phyloP scores from a whole-genome alignment of 2,113 vertebrate genomes.

The Hystrix brachyura region DNA sequence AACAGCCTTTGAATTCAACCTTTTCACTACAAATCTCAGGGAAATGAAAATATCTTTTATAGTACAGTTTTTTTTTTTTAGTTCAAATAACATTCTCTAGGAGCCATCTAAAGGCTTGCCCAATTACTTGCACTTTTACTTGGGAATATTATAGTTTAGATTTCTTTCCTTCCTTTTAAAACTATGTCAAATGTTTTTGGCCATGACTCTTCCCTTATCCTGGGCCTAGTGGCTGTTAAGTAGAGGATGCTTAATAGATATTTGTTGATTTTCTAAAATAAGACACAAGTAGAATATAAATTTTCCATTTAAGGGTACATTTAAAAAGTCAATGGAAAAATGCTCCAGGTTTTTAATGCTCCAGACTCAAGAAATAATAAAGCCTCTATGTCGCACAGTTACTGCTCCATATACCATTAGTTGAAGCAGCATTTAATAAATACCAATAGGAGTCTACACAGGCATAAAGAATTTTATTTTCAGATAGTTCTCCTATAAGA shows the following conservation, averaged over 20 bases:
- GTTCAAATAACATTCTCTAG: slow-evolving; percentile 61
- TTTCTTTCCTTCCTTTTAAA: slow-evolving; percentile 61
- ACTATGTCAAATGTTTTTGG: slow-evolving; percentile 35
- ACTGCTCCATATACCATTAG: slow-evolving; percentile 49
- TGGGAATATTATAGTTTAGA: slow-evolving; percentile 61
- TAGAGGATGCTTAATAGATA: not conserved
- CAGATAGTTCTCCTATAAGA: slow-evolving; percentile 21
- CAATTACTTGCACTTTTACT: slow-evolving; percentile 69
- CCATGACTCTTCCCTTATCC: slow-evolving; percentile 26
- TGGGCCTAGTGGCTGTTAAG: not conserved
- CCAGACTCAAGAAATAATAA: slow-evolving; percentile 61
- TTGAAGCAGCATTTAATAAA: slow-evolving; percentile 55
- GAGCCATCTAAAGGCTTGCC: slow-evolving; percentile 63
- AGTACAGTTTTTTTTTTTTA: not conserved
- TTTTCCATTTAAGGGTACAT: slow-evolving; percentile 50
- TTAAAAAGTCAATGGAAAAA: slow-evolving; percentile 67
- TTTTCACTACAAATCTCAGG: slow-evolving; percentile 61
- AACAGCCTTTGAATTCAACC: slow-evolving; percentile 60
- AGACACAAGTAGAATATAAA: slow-evolving; percentile 45
- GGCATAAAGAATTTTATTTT: slow-evolving; percentile 49
- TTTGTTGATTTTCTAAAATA: slow-evolving; percentile 67
- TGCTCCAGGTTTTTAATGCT: slow-evolving; percentile 43
- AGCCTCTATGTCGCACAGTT: slow-evolving; percentile 43
- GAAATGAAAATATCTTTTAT: slow-evolving; percentile 62
- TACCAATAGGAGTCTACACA: slow-evolving; percentile 46